Evolutionary conservation across 2,797 vertebrate genomes (phyloP).

Genomic region (Pipistrellus kuhlii): DNA sequence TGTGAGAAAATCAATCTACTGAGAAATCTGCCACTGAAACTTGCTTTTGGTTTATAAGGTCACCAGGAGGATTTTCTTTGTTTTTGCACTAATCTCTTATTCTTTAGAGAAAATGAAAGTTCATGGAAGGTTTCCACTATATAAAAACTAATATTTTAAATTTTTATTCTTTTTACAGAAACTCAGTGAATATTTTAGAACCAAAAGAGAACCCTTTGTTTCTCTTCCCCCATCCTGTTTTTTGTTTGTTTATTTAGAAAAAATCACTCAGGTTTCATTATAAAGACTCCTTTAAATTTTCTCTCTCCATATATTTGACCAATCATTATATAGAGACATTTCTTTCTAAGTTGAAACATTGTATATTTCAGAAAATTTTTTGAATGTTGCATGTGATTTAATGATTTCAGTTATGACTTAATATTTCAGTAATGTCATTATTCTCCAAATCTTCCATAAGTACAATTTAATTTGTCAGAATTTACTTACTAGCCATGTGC

Average conservation of each 20-base stretch:
- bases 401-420: conserved; percentile 80
- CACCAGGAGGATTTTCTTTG: background rate
- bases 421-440: conserved; percentile 77
- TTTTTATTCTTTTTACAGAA: background rate
- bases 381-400: conserved; percentile 37
- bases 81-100: conserved; percentile 1
- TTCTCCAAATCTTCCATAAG: conserved; percentile 72
- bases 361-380: conserved; percentile 44
- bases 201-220: background rate
- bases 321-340: background rate
- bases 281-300: background rate
- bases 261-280: background rate
- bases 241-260: background rate
- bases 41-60: background rate
- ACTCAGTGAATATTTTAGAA: conserved; percentile 38
- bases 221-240: background rate
- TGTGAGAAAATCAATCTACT: background rate
- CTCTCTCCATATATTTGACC: background rate
- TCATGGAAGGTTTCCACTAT: background rate
- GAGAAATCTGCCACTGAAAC: background rate
- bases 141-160: conserved; percentile 20
- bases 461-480: conserved; percentile 79
- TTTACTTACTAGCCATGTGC: conserved; percentile 83
- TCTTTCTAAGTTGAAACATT: conserved; percentile 13
- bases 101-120: conserved; percentile 36